Evolutionary conservation across 2,888 invertebrate species (phyloP).

Genomic region (Pyrgus malvae): DNA sequence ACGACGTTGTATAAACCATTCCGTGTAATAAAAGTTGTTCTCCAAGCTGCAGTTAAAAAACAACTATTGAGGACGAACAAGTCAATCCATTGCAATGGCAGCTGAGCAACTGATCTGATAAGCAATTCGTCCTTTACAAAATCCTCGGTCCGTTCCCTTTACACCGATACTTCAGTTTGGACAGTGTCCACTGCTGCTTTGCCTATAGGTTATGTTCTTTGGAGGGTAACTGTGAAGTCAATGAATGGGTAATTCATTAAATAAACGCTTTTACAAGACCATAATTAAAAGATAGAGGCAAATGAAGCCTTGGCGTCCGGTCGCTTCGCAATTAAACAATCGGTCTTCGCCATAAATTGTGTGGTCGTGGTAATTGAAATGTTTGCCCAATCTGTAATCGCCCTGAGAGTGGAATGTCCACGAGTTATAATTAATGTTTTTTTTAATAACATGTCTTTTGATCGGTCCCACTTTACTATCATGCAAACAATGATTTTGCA

Average conservation of each 20-base stretch:
- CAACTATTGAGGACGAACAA: slow-evolving; percentile 14
- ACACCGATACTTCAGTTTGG: neutral
- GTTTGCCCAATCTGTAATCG: slow-evolving; percentile 20
- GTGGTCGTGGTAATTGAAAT: slow-evolving; percentile 19
- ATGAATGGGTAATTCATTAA: neutral
- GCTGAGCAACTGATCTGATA: slow-evolving; percentile 23
- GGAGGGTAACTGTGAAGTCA: neutral
- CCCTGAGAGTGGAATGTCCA: slow-evolving; percentile 15
- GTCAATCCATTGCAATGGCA: slow-evolving; percentile 24
- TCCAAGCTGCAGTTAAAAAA: neutral
- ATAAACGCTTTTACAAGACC: neutral
- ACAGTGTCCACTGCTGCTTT: neutral
- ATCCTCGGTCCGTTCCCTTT: neutral
- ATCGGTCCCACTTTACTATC: neutral
- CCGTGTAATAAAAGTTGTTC: neutral
- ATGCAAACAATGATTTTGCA: no score
- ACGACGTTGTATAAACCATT: no score
- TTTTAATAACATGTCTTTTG: neutral
- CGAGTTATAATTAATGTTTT: neutral
- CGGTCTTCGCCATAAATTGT: slow-evolving; percentile 20
- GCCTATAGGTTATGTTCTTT: neutral
- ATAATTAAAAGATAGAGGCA: slow-evolving; percentile 21
- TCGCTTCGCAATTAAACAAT: slow-evolving; percentile 23
- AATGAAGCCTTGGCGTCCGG: slow-evolving; percentile 22
- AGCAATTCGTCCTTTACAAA: slow-evolving; percentile 12